These are phyloP conservation scores for Regulus satrapa DNA, from an alignment of 2,113 vertebrate species.

Conservation along the genomic window DNA sequence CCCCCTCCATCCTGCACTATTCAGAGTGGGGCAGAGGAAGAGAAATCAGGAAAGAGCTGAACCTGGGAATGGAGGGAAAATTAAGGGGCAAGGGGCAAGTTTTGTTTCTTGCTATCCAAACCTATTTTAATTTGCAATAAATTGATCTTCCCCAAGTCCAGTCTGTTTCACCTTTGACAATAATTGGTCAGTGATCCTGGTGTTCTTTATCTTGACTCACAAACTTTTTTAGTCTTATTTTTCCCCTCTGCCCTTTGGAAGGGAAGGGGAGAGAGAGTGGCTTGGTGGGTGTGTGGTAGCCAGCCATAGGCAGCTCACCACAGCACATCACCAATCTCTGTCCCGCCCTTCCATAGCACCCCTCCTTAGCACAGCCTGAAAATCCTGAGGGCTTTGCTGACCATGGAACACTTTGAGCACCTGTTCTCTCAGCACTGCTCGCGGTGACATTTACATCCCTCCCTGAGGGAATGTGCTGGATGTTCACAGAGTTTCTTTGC, in stretches of 20 bases:
- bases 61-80: background rate
- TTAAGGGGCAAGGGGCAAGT: background rate
- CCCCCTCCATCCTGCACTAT: background rate
- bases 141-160: background rate
- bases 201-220: background rate
- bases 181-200: background rate
- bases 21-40: background rate
- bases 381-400: background rate
- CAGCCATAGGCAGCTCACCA: background rate
- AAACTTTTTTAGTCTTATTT: background rate
- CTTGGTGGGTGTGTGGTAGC: background rate
- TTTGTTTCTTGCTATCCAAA: background rate
- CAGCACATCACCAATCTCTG: background rate
- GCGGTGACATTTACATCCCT: background rate
- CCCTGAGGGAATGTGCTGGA: background rate
- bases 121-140: background rate
- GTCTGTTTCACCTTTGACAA: background rate
- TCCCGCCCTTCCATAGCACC: background rate
- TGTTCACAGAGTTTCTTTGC: background rate
- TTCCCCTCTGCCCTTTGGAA: background rate
- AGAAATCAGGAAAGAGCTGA: background rate
- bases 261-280: background rate
- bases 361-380: background rate
- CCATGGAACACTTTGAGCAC: background rate
- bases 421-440: background rate